phyloP scores from a whole-genome alignment of 2,797 vertebrate genomes.

The Clarias laeviceps region DNA sequence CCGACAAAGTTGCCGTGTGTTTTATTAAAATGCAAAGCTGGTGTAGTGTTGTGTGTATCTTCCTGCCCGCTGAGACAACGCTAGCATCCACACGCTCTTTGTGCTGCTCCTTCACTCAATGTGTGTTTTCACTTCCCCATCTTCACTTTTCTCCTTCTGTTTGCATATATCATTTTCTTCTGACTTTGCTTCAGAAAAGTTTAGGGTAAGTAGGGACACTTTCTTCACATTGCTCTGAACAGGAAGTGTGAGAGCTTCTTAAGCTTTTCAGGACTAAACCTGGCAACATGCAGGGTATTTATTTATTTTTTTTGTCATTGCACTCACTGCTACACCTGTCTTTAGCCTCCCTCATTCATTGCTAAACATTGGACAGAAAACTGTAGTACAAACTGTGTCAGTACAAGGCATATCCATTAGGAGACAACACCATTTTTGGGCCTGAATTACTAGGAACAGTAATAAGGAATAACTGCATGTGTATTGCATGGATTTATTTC shows the following conservation, averaged over 20 bases:
- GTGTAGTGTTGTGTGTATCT: constrained; percentile 59
- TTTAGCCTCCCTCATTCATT: background rate
- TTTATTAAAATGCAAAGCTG: constrained; percentile 72
- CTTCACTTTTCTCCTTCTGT: constrained; percentile 48
- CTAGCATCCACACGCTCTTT: constrained; percentile 63
- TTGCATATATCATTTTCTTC: constrained; percentile 52
- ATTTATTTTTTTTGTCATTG: background rate
- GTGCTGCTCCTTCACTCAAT: constrained; percentile 64
- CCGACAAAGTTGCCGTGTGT: constrained; percentile 69
- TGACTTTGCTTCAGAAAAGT: constrained; percentile 66
- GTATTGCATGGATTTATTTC: background rate
- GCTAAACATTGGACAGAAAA: background rate
- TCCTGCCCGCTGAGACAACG: constrained; percentile 67
- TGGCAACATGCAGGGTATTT: background rate
- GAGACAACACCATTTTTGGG: background rate
- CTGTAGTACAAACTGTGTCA: background rate
- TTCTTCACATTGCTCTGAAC: constrained; percentile 55
- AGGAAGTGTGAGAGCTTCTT: constrained; percentile 21
- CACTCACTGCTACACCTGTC: background rate
- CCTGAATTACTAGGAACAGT: no score
- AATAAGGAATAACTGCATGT: background rate
- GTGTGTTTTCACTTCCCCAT: constrained; percentile 58
- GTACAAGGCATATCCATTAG: background rate
- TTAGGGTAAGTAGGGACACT: constrained; percentile 62
- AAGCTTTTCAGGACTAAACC: background rate